These are phyloP conservation scores for Encarsia formosa DNA, from an alignment of 2,888 invertebrate genomes.

Conservation along the genomic window DNA sequence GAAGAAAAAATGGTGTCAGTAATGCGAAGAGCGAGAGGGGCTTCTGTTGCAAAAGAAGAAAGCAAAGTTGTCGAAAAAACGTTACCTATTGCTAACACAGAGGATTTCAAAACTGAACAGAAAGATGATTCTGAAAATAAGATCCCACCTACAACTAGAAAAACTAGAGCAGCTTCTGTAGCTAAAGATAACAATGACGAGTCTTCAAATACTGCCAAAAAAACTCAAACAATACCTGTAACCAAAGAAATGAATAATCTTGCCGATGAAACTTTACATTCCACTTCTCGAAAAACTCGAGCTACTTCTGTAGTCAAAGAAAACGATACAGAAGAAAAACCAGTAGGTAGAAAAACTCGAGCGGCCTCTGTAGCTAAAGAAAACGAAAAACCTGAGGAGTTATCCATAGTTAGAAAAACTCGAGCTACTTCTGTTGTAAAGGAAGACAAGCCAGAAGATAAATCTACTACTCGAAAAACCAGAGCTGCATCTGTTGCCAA, in stretches of 20 bases:
- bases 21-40: no score
- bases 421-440: neutral
- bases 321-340: neutral
- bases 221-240: neutral
- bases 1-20: no score
- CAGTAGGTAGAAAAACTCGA: conserved; percentile 8
- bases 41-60: conserved; percentile 13
- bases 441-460: neutral
- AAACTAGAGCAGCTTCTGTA: conserved; percentile 17
- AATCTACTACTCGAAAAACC: conserved; percentile 3
- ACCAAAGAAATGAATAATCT: neutral
- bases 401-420: neutral
- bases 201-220: neutral
- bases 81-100: no score
- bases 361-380: conserved; percentile 21
- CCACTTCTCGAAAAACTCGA: neutral
- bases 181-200: conserved; percentile 27
- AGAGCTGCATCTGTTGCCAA: conserved; percentile 14
- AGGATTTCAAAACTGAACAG: neutral
- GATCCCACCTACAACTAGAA: neutral
- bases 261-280: neutral
- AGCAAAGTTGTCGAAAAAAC: neutral
- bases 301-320: conserved; percentile 30
- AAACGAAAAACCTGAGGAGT: neutral
- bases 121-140: neutral